Evolutionary conservation across 1,140 invertebrate genomes (phyloP), one percentile per base, ranked within the genome.

Genomic region (Pentalonia nigronervosa): DNA sequence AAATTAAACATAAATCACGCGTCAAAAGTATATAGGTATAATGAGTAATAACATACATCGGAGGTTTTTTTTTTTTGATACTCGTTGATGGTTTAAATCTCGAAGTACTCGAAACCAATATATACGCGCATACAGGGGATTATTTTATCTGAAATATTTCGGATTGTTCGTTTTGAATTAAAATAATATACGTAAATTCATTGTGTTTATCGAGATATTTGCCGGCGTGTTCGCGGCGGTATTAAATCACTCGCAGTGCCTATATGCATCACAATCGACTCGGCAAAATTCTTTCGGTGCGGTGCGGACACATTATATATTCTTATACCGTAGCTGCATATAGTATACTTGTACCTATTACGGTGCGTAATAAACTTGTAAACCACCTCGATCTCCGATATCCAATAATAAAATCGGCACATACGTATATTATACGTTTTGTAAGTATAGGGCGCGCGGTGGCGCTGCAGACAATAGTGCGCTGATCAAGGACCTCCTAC

Each of bases 401-500:
- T 50, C 34, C 88, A 7, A 41, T 36, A 89, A 89, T 89, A 56
- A 56, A 41, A 89, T 53, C 88, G 50, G 36, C n/a, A 53, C 50
- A 25, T 53, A 36, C 14, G 34, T 56, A 48, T 14, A 36, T 20
- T 87, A 14, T n/a, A 53, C 48, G 20, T 89, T 53, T 88, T 88
- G 86, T 50, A 48, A 48, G 47, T 88, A 50, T 20, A 50, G 17
- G 48, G 7, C 87, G 20, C 25, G 14, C n/a, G 60, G 60, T n/a
- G 60, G 60, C 60, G 60, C 60, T 67, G 60, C 86, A 50, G 48
- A 89, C 88, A 89, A 89, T 89, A 89, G 50, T 56, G 7, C 34
- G 34, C 50, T 89, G 88, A 89, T 89, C 88, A 89, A 89, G 50
- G 88, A 89, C 88, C 88, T 89, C 88, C 88, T 56, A 89, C 88